phyloP scores from a whole-genome alignment of 2,888 invertebrate species.

The Geophilus truncorum region DNA sequence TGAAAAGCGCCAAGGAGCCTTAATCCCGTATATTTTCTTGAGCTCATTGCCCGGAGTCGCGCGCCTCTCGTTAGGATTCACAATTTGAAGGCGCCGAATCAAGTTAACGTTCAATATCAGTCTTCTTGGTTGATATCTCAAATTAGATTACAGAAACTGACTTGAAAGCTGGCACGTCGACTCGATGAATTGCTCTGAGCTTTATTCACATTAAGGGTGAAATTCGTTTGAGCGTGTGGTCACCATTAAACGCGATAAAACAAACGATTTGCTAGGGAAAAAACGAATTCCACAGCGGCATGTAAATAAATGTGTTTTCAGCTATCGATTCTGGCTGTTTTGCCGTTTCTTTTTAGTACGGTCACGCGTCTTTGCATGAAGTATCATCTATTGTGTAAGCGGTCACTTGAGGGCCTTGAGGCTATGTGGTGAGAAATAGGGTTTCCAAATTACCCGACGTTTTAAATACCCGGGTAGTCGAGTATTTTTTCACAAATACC shows the following conservation, averaged over 20 bases:
- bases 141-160: neutral
- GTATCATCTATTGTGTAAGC: too few species aligned
- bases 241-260: neutral
- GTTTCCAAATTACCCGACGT: too few species aligned
- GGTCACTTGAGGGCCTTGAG: too few species aligned
- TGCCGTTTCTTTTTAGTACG: too few species aligned
- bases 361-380: too few species aligned
- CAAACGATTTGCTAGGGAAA: neutral
- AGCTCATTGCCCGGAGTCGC: neutral
- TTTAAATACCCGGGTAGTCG: too few species aligned
- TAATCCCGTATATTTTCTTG: neutral
- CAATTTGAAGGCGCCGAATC: neutral
- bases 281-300: too few species aligned
- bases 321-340: too few species aligned
- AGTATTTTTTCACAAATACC: too few species aligned
- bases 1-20: neutral
- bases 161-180: neutral
- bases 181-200: neutral
- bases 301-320: too few species aligned
- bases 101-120: conserved; percentile 7
- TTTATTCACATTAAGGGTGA: neutral
- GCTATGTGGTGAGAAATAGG: too few species aligned
- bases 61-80: neutral
- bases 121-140: conserved; percentile 3
- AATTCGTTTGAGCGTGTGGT: neutral